Percentiles rank a stretch among this genome's conserved stretches.
These are phyloP conservation scores for Nerophis ophidion DNA, from an alignment of 2,113 vertebrate species.

Conservation along the genomic window DNA sequence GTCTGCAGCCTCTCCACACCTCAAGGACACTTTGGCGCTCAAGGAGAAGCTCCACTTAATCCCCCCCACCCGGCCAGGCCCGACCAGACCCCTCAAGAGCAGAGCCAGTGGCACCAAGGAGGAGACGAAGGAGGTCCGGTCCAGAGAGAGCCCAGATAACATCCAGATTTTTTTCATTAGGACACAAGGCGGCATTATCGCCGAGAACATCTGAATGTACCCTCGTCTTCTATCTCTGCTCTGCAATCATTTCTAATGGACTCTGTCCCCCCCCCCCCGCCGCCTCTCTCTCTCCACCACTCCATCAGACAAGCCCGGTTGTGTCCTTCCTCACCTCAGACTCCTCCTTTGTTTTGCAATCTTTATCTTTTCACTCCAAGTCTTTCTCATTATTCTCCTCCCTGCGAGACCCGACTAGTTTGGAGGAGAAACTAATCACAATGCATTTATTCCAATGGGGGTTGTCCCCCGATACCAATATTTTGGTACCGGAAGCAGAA, in stretches of 20 bases:
- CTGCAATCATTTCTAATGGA: conserved; percentile 46
- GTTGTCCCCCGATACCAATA: too few species aligned
- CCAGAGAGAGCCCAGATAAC: conserved; percentile 32
- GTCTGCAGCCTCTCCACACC: conserved; percentile 24
- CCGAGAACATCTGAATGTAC: conserved; percentile 51
- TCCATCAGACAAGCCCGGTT: conserved; percentile 40
- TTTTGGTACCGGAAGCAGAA: too few species aligned
- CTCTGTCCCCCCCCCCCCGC: conserved; percentile 13
- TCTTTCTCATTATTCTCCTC: background rate
- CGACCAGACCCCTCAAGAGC: conserved; percentile 31
- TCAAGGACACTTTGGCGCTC: conserved; percentile 33
- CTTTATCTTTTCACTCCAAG: conserved; percentile 17
- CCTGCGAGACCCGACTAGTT: background rate
- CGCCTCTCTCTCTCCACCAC: conserved; percentile 8
- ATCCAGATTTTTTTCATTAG: conserved; percentile 44
- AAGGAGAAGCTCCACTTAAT: conserved; percentile 39
- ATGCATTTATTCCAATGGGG: too few species aligned
- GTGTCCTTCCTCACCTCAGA: conserved; percentile 15
- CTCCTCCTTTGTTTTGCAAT: conserved; percentile 17
- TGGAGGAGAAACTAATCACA: background rate
- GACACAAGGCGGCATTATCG: conserved; percentile 48
- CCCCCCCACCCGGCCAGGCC: conserved; percentile 24
- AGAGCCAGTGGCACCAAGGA: conserved; percentile 21
- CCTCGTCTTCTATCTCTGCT: conserved; percentile 28
- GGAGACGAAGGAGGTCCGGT: conserved; percentile 5